A percentile compares a stretch with the other conserved stretches of the same genome.
Evolutionary conservation across 2,888 invertebrate species (phyloP).

Genomic region (Harpalus rufipes): DNA sequence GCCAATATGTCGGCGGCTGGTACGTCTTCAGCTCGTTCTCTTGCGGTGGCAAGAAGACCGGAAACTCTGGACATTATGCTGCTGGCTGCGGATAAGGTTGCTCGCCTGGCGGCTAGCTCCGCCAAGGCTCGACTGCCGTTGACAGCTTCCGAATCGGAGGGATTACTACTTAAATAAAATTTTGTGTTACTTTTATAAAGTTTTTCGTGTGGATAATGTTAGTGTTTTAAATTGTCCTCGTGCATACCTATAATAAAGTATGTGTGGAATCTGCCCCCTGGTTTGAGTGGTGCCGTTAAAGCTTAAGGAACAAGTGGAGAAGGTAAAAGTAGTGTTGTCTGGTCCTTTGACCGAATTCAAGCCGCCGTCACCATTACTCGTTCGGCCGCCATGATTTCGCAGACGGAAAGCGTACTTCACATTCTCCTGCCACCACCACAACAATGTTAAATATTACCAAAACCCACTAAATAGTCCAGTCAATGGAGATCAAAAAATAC

Average conservation of each 20-base stretch:
- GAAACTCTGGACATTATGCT: slow-evolving; percentile 88
- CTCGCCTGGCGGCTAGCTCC: slow-evolving; percentile 83
- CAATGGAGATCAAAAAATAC: no score
- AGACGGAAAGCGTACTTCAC: slow-evolving; percentile 93
- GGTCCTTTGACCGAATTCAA: slow-evolving; percentile 92
- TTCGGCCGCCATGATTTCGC: slow-evolving; percentile 93
- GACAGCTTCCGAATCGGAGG: slow-evolving; percentile 76
- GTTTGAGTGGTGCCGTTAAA: slow-evolving; percentile 98
- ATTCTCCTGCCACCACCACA: slow-evolving; percentile 82
- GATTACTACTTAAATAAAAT: slow-evolving; percentile 73
- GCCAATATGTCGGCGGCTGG: slow-evolving; percentile 80
- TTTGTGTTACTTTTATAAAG: neutral
- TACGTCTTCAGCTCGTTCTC: slow-evolving; percentile 84
- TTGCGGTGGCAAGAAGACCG: slow-evolving; percentile 87
- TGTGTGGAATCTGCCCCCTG: slow-evolving; percentile 95
- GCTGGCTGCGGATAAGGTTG: slow-evolving; percentile 87
- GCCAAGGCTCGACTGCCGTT: slow-evolving; percentile 80
- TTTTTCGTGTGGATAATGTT: neutral
- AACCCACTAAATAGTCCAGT: no score
- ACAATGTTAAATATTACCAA: slow-evolving; percentile 31
- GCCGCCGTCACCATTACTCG: slow-evolving; percentile 97
- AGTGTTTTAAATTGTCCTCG: neutral
- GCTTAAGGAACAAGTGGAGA: slow-evolving; percentile 94
- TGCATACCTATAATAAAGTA: slow-evolving; percentile 90
- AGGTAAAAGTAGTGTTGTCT: slow-evolving; percentile 94